Conservation (phyloP, 2,888 invertebrate species). For the Diplazon laetatorius region DNA sequence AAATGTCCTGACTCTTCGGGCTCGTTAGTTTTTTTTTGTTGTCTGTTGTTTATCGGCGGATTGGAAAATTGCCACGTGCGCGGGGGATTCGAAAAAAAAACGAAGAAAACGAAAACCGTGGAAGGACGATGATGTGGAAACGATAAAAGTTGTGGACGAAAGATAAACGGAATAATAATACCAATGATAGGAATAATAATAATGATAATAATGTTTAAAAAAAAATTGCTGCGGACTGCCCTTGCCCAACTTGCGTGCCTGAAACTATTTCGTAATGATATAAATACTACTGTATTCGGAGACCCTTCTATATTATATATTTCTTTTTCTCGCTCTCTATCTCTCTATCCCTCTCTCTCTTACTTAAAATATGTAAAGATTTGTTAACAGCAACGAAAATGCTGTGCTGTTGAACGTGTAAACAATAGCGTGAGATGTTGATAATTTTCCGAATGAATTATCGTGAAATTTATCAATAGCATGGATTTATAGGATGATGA, state of each 20-base stretch:
- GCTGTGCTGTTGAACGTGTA: slow-evolving; percentile 17
- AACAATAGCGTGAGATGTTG: slow-evolving; percentile 26
- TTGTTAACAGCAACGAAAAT: slow-evolving; percentile 22
- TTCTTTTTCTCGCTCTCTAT: slow-evolving; percentile 55
- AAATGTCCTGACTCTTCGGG: too few species aligned
- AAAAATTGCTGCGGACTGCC: slow-evolving; percentile 80
- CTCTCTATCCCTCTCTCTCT: slow-evolving; percentile 52
- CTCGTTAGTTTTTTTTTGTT: too few species aligned
- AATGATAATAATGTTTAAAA: slow-evolving; percentile 19
- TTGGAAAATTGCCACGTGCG: neutral
- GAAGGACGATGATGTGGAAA: slow-evolving; percentile 37
- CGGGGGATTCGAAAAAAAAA: neutral
- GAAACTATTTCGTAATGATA: slow-evolving; percentile 73
- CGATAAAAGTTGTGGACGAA: neutral
- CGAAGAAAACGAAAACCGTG: slow-evolving; percentile 26
- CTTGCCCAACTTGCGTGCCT: slow-evolving; percentile 82
- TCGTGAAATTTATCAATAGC: slow-evolving; percentile 14
- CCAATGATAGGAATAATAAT: slow-evolving; percentile 7
- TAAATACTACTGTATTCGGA: slow-evolving; percentile 67
- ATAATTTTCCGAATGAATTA: slow-evolving; percentile 44
- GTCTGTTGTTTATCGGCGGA: too few species aligned
- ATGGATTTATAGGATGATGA: slow-evolving; percentile 9
- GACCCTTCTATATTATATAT: slow-evolving; percentile 57
- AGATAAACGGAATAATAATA: neutral
- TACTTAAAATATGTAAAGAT: slow-evolving; percentile 41